Evolutionary conservation across 2,888 invertebrate genomes (phyloP), one percentile per base, ranked within the genome.

Genomic region (Thumatha senex): DNA sequence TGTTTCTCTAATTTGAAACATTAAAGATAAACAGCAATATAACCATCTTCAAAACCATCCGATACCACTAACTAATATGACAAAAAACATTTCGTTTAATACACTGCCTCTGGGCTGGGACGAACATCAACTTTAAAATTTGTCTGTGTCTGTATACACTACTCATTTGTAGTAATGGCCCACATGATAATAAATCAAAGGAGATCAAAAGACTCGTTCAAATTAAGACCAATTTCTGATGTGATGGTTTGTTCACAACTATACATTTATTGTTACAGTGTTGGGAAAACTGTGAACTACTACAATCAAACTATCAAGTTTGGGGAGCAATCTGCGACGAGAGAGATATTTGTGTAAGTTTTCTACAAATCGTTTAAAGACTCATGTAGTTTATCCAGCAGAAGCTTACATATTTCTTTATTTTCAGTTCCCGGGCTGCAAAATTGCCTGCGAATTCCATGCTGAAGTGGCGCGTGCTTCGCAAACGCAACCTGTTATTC

Each of bases 261-360:
- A 51, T 61, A 14, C 54, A 56, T 75, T 77, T 80, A 80, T 92
- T 92, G 92, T 92, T 94, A 86, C 93, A 95, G 95, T 95, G 95
- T 80, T 95, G 95, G 95, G 94, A 95, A 86, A 95, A 94, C 79
- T 95, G 95, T 88, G 95, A 95, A 79, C 91, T 94, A 66, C 92
- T 95, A 59, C 94, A 95, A 81, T 94, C 94, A 40, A 95, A 95
- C 85, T 95, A 94, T 82, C 93, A 94, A 86, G 93, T 94, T 38
- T 95, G 95, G 95, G 94, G 94, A 43, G 93, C 94, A 58, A 94
- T 95, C 79, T 95, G 95, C 80, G 93, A 94, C 67, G 94, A 94
- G 70, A 93, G 93, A 74, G 94, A 94, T 76, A 94, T 95, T 80
- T 95, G 95, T 80, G 95, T 95, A 93, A 94, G 95, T 95, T 51